Conservation (phyloP, 2,888 invertebrate species). For the Andrena bicolor region DNA sequence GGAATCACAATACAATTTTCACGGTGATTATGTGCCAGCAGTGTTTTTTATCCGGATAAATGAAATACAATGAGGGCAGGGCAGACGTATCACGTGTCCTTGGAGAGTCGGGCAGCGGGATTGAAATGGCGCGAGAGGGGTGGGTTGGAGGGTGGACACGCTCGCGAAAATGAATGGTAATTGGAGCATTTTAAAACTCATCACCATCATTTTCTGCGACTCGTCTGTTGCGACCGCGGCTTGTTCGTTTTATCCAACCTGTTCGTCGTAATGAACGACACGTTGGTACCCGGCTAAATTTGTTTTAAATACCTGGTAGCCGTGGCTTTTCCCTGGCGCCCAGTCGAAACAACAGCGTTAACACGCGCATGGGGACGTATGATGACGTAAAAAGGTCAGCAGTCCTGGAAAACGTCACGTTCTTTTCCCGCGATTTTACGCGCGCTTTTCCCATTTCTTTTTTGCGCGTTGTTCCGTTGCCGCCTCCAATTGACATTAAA, state of each 20-base stretch:
- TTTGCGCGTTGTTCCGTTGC: neutral
- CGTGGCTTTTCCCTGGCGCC: constrained; percentile 39
- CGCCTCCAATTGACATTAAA: constrained; percentile 20
- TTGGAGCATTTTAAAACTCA: constrained; percentile 77
- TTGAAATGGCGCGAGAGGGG: constrained; percentile 31
- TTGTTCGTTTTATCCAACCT: constrained; percentile 61
- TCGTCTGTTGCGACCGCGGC: constrained; percentile 60
- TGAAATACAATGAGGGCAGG: constrained; percentile 38
- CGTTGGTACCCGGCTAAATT: constrained; percentile 61
- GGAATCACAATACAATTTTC: constrained; percentile 10
- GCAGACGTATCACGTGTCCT: constrained; percentile 28
- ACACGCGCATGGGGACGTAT: constrained; percentile 35
- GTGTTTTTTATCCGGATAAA: constrained; percentile 15
- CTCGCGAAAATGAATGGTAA: constrained; percentile 66
- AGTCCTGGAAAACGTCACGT: constrained; percentile 26
- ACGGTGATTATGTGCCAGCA: neutral
- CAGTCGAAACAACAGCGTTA: constrained; percentile 59
- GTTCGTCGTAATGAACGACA: constrained; percentile 67
- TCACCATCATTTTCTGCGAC: constrained; percentile 72
- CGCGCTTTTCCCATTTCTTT: neutral
- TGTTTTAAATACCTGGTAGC: constrained; percentile 72
- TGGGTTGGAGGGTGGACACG: constrained; percentile 30
- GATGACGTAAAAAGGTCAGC: constrained; percentile 46
- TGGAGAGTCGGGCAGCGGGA: constrained; percentile 13
- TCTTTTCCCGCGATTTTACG: constrained; percentile 26